These are phyloP conservation scores for Colaptes auratus DNA, from an alignment of 2,113 vertebrate genomes.

Conservation along the genomic window DNA sequence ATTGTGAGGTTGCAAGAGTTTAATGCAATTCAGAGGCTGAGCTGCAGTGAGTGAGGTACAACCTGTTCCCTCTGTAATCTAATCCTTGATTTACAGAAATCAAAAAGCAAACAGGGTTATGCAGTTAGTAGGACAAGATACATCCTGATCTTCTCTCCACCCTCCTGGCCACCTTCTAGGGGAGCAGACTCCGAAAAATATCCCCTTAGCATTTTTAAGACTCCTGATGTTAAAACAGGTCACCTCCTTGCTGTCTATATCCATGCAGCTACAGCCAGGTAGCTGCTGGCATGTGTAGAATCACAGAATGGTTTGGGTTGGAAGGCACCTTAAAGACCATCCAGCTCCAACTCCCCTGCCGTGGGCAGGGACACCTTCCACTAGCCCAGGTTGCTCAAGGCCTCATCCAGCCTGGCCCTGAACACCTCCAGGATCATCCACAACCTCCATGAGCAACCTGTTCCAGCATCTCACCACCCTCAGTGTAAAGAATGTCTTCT, in stretches of 20 bases:
- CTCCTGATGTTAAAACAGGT: background rate
- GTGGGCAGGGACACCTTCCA: no score
- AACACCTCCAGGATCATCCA: no score
- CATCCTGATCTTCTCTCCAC: background rate
- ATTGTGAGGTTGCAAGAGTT: background rate
- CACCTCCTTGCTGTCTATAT: background rate
- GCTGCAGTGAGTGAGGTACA: background rate
- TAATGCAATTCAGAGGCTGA: background rate
- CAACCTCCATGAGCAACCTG: no score
- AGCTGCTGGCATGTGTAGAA: background rate
- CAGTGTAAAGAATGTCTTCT: no score
- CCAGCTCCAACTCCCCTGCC: no score
- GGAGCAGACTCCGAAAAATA: background rate
- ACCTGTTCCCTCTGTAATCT: background rate
- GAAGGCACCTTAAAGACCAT: no score
- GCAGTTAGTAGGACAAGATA: background rate
- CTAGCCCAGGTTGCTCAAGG: no score
- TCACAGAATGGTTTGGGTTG: no score
- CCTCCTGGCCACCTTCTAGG: background rate
- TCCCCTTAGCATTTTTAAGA: background rate
- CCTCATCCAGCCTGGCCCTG: no score
- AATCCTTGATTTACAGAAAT: background rate
- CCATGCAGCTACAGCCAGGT: background rate
- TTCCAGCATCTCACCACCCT: no score
- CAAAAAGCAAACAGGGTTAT: background rate